Percentiles rank a stretch among this genome's conserved stretches.
phyloP scores from a whole-genome alignment of 2,888 invertebrate genomes.

The Idaea biselata region DNA sequence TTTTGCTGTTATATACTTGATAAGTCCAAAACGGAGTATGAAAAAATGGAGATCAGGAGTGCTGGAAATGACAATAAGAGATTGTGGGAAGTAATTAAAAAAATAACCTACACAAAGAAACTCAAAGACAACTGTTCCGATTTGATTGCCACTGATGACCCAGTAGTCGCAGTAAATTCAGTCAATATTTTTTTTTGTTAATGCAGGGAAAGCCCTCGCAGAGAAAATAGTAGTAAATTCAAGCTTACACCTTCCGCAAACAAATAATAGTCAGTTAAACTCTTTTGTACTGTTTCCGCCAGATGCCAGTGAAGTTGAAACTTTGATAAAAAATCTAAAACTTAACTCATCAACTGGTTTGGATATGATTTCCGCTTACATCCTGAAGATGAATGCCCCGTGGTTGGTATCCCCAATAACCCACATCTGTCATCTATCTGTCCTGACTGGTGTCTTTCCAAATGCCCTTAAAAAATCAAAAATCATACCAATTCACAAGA shows the following conservation, averaged over 20 bases:
- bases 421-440: background rate
- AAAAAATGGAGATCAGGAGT: background rate
- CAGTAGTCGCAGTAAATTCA: background rate
- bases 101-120: slow-evolving; percentile 3
- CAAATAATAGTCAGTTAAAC: background rate
- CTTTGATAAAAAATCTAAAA: slow-evolving; percentile 8
- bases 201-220: background rate
- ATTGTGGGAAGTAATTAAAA: background rate
- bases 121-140: background rate
- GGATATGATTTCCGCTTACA: slow-evolving; percentile 7
- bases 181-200: slow-evolving; percentile 2
- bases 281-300: slow-evolving; percentile 7
- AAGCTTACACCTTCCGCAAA: background rate
- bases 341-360: slow-evolving; percentile 4
- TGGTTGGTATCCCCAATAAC: background rate
- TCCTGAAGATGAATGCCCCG: slow-evolving; percentile 4
- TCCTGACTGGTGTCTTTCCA: background rate
- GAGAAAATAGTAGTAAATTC: too few relatives aligned
- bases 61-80: slow-evolving; percentile 1
- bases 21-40: background rate
- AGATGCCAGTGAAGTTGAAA: slow-evolving; percentile 4
- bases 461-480: background rate
- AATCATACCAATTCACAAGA: slow-evolving; percentile 5
- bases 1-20: background rate
- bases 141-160: background rate